Conservation (phyloP, 2,113 vertebrate species). For the Gnathonemus echidnorhynchus region DNA sequence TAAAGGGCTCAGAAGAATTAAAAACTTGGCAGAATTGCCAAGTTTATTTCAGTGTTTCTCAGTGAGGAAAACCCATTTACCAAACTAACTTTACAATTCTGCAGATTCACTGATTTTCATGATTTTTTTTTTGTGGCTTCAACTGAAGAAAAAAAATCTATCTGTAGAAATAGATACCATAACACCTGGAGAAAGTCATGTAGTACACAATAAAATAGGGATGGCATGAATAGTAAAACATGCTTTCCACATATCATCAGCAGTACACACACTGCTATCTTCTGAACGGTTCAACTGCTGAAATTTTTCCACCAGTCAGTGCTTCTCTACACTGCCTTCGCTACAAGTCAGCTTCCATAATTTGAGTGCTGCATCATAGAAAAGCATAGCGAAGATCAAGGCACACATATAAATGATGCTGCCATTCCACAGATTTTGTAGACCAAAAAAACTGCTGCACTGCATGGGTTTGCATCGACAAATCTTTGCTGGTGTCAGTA, state of each 20-base stretch:
- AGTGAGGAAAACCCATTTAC: background rate
- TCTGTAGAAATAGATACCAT: background rate
- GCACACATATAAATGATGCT: background rate
- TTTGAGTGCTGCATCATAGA: background rate
- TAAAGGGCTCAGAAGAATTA: background rate
- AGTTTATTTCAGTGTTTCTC: background rate
- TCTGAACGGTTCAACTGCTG: background rate
- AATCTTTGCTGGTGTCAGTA: background rate
- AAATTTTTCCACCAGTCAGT: background rate
- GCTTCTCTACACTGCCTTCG: background rate
- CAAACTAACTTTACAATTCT: background rate
- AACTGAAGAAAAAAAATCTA: background rate
- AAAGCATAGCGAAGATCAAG: background rate
- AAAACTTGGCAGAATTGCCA: background rate
- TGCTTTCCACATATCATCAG: background rate
- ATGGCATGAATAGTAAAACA: background rate
- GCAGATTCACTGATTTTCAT: background rate
- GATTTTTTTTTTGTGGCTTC: background rate
- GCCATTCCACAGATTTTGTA: background rate
- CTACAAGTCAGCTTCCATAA: background rate
- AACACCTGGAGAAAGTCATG: background rate
- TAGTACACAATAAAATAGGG: background rate
- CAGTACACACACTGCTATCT: background rate
- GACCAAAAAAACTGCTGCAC: background rate
- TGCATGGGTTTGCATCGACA: background rate